These are phyloP conservation scores for Rhinella marina DNA, from an alignment of 2,797 vertebrate species.

Conservation along the genomic window DNA sequence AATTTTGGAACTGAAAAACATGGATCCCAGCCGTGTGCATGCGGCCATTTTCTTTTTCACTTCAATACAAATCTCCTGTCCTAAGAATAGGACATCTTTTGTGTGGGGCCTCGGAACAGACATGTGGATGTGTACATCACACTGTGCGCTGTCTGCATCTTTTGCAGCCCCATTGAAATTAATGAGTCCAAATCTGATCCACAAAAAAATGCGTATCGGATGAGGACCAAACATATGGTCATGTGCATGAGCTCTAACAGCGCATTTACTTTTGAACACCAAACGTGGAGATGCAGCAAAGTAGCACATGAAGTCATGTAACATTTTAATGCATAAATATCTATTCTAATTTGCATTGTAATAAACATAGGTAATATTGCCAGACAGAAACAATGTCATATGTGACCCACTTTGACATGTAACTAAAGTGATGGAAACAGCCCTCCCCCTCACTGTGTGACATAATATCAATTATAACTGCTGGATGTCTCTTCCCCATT, in stretches of 20 bases:
- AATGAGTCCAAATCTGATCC: too few relatives aligned
- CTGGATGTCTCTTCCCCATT: background rate
- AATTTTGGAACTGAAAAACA: too few relatives aligned
- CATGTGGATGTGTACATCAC: too few relatives aligned
- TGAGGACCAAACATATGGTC: background rate
- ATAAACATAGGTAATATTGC: background rate
- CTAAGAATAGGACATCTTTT: too few relatives aligned
- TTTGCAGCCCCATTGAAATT: too few relatives aligned
- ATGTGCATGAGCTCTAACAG: background rate
- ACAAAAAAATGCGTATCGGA: too few relatives aligned
- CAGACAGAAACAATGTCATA: background rate
- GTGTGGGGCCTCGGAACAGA: too few relatives aligned
- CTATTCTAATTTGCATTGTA: background rate
- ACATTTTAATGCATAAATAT: background rate
- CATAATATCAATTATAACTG: conserved; percentile 2
- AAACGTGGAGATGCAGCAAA: background rate
- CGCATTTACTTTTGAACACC: background rate
- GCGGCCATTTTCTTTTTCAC: too few relatives aligned
- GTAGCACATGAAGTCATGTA: background rate
- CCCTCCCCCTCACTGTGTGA: conserved; percentile 9
- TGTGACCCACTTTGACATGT: conserved; percentile 2
- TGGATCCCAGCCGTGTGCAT: too few relatives aligned
- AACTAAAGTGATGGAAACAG: background rate
- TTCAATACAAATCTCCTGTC: too few relatives aligned
- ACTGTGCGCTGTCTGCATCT: too few relatives aligned